Conservation (phyloP, 2,888 invertebrate genomes). For the Netelia virgata region DNA sequence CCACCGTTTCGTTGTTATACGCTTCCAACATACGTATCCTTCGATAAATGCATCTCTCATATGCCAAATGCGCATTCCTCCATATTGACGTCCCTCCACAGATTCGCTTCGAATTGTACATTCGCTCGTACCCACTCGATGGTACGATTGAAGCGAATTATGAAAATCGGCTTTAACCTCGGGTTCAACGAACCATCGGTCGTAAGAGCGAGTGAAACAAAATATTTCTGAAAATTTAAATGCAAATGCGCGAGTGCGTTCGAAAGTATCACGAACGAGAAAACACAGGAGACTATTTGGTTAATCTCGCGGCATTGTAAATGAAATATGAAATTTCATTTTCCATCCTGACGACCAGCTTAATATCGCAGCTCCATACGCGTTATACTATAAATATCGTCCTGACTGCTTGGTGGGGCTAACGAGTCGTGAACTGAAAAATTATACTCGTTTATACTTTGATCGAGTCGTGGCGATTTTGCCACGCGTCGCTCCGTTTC, state of each 20-base stretch:
- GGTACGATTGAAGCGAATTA: too few species aligned
- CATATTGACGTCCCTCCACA: neutral
- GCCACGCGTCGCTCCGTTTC: neutral
- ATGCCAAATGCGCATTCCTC: constrained; percentile 32
- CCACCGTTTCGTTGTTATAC: constrained; percentile 30
- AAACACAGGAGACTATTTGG: constrained; percentile 3
- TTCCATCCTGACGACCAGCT: constrained; percentile 32
- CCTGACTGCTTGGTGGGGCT: constrained; percentile 43
- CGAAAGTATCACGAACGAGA: neutral
- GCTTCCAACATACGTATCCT: neutral
- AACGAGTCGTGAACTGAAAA: constrained; percentile 62
- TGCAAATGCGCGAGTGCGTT: neutral
- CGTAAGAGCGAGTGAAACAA: too few species aligned
- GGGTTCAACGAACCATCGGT: too few species aligned
- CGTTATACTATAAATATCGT: neutral
- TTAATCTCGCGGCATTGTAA: constrained; percentile 3
- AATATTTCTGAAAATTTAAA: too few species aligned
- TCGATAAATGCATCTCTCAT: constrained; percentile 22
- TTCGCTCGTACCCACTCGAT: too few species aligned
- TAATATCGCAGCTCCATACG: constrained; percentile 48
- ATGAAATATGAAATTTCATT: constrained; percentile 41
- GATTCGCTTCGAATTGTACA: neutral
- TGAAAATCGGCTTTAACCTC: too few species aligned
- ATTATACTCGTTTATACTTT: constrained; percentile 50
- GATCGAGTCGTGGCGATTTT: constrained; percentile 35